Percentiles rank a stretch among this genome's conserved stretches.
These are phyloP conservation scores for Edolisoma coerulescens DNA, from an alignment of 2,113 vertebrate species.

Conservation along the genomic window DNA sequence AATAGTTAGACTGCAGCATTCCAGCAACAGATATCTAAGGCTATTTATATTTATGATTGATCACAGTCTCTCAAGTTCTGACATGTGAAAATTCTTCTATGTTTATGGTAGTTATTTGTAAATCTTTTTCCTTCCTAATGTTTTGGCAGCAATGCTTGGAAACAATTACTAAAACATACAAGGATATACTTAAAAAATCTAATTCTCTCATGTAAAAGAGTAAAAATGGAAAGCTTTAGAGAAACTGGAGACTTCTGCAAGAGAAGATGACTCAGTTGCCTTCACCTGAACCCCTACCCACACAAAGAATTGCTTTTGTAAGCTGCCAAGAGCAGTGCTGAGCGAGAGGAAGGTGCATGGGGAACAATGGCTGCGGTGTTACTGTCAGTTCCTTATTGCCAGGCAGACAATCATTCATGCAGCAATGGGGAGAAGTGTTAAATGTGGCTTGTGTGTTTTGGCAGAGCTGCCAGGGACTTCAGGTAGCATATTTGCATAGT, in stretches of 20 bases:
- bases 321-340: not conserved
- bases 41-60: conserved; percentile 33
- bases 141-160: not conserved
- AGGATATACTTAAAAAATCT: not conserved
- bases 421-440: not conserved
- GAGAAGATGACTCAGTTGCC: not conserved
- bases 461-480: not conserved
- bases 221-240: not conserved
- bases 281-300: not conserved
- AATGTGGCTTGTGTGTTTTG: not conserved
- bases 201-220: not conserved
- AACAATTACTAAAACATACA: not conserved
- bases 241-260: not conserved
- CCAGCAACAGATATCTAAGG: not conserved
- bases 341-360: not conserved
- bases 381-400: not conserved
- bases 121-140: not conserved
- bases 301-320: not conserved
- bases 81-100: conserved; percentile 7
- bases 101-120: conserved; percentile 28
- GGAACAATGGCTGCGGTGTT: not conserved
- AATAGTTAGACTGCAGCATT: not conserved
- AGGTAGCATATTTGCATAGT: not conserved
- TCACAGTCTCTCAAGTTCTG: conserved; percentile 4
- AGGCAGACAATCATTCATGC: not conserved